Conservation (phyloP, 2,113 vertebrate genomes). For the Lophura nycthemera region DNA sequence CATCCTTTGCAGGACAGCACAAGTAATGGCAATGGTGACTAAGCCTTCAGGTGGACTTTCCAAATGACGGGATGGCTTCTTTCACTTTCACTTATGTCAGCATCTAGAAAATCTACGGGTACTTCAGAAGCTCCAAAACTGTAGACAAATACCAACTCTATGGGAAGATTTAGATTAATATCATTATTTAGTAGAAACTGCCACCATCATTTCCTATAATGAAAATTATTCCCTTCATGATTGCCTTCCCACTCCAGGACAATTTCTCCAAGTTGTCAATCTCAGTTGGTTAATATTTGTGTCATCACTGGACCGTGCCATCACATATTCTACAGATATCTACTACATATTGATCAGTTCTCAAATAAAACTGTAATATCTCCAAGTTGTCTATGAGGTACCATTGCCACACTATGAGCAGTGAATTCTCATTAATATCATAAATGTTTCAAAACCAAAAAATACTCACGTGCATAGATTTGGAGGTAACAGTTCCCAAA, state of each 20-base stretch:
- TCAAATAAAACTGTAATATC: not conserved
- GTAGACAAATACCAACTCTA: not conserved
- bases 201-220: not conserved
- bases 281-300: not conserved
- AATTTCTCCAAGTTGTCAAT: not conserved
- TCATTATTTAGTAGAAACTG: not conserved
- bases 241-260: not conserved
- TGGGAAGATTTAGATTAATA: not conserved
- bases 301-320: not conserved
- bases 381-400: not conserved
- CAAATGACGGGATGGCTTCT: not conserved
- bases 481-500: not conserved
- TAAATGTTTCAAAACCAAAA: not conserved
- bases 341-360: not conserved
- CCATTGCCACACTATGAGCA: rapidly evolving
- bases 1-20: not conserved
- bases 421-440: not conserved
- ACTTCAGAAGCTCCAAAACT: not conserved
- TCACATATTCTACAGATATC: not conserved
- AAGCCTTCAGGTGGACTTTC: not conserved
- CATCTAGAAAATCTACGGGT: not conserved
- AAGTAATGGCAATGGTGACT: not conserved
- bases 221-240: not conserved
- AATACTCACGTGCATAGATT: not conserved
- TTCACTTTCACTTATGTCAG: not conserved